Base-by-base conservation (phyloP, 2,113 vertebrate genomes). In the Ramphastos sulfuratus region DNA sequence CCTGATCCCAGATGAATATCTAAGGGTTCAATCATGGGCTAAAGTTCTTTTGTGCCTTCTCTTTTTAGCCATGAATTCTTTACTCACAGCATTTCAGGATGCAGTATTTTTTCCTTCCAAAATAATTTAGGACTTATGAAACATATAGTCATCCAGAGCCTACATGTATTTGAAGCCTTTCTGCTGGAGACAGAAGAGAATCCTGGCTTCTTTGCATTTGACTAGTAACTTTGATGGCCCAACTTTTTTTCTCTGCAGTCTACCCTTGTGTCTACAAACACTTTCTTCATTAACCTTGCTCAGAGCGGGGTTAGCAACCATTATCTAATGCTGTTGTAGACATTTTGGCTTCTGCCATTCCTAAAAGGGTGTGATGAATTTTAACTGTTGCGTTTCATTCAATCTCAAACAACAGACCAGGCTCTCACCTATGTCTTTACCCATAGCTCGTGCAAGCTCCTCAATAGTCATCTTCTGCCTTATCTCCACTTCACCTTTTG, bases 401-500 rank as follows among this genome's bases (percentile, higher is more conserved):
- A 8, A 5, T 33, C 21, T 37, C 84, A 81, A 48, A 65, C 16
- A 82, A 33, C 25, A 54, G 35, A 64, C 52, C 27, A 46, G 50
- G 27, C 70, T 90, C 97, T 95, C 85, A 99, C 99, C 98, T 69
- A 97, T 66, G 82, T 98, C 98, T 96, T 95, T 98, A 90, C 98
- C 97, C 98, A 99, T 99, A 82, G 98, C 98, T 27, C 25, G 92
- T 16, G 98, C 98, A 19, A 99, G 97, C 1, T 98, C 98, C 30
- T 96, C 92, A 54, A 96, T 80, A 2, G 98, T 98, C 98, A 99
- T 99, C 60, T 73, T 92, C 76, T 92, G 95, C 69, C 55, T 96
- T 93, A 99, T 98, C 89, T 98, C 98, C 94, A 99, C 98, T 92
- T 98, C 98, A 85, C 98, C 98, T 91, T 97, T 98, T 8, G 71